Evolutionary conservation across 2,797 vertebrate species (phyloP).

Genomic region (Alcedo quadribrachys): DNA sequence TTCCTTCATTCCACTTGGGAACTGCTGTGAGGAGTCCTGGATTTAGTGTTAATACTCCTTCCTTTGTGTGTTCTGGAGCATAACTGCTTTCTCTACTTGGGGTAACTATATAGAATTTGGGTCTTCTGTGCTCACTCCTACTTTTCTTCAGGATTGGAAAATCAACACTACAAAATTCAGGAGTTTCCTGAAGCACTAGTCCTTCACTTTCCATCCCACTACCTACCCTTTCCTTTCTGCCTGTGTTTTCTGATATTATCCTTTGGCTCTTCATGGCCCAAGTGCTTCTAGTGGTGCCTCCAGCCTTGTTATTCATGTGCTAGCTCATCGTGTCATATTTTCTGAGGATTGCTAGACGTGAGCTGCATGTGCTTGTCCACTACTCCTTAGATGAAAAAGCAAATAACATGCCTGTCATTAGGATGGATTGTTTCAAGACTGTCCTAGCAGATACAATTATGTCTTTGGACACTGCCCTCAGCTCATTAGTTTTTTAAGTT

Average conservation of each 20-base stretch:
- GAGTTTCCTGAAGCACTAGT: background rate
- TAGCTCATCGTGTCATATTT: background rate
- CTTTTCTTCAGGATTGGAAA: background rate
- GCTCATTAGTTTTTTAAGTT: background rate
- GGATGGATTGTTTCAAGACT: background rate
- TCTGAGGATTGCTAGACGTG: background rate
- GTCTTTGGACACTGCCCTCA: background rate
- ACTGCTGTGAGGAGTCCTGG: background rate
- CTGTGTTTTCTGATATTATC: background rate
- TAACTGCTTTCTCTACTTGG: background rate
- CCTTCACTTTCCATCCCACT: background rate
- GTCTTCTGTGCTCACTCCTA: background rate
- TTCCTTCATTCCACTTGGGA: background rate
- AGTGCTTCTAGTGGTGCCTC: background rate
- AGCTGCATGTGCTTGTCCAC: background rate
- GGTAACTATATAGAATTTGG: background rate
- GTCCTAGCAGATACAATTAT: background rate
- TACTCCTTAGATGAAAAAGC: background rate
- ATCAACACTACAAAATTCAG: background rate
- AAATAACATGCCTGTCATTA: fast-evolving
- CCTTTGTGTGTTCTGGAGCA: background rate
- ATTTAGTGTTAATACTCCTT: background rate
- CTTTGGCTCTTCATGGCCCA: background rate
- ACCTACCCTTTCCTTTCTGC: background rate
- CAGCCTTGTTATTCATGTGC: background rate